Percentiles rank a stretch among this genome's conserved stretches.
phyloP scores from a whole-genome alignment of 2,113 vertebrate species.

The Pampusana beccarii region DNA sequence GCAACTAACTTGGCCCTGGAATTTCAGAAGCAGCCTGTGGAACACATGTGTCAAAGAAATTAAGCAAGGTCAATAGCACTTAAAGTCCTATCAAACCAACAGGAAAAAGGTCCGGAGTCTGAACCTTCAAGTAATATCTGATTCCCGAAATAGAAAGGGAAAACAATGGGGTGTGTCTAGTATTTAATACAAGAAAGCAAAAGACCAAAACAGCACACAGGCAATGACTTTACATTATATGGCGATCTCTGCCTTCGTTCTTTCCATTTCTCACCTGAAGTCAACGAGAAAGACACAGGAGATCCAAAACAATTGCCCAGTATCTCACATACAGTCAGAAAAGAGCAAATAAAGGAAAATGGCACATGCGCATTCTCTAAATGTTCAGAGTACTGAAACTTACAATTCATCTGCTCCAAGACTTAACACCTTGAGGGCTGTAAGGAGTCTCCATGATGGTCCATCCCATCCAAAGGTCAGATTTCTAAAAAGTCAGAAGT shows the following conservation, averaged over 20 bases:
- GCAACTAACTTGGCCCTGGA: neutral
- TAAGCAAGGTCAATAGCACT: neutral
- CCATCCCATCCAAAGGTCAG: constrained; percentile 88
- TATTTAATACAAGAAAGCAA: neutral
- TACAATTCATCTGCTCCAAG: constrained; percentile 83
- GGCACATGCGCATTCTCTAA: neutral
- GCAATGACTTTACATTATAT: neutral
- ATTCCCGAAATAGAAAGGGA: neutral
- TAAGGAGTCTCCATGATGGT: constrained; percentile 90
- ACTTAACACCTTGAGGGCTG: constrained; percentile 82
- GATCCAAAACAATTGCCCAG: neutral
- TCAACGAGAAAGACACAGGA: neutral
- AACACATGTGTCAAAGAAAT: neutral
- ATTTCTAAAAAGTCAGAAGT: constrained; percentile 75
- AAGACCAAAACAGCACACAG: neutral
- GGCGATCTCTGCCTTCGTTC: neutral
- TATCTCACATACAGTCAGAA: neutral
- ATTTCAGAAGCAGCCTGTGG: neutral
- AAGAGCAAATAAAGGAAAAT: neutral
- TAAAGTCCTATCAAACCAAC: neutral
- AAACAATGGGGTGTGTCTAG: neutral
- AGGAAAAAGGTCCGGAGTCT: neutral
- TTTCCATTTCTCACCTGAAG: neutral
- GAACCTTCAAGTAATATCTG: neutral
- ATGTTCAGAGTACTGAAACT: constrained; percentile 38